These are phyloP conservation scores for Phengaris arion DNA, from an alignment of 2,888 invertebrate genomes.

Conservation along the genomic window DNA sequence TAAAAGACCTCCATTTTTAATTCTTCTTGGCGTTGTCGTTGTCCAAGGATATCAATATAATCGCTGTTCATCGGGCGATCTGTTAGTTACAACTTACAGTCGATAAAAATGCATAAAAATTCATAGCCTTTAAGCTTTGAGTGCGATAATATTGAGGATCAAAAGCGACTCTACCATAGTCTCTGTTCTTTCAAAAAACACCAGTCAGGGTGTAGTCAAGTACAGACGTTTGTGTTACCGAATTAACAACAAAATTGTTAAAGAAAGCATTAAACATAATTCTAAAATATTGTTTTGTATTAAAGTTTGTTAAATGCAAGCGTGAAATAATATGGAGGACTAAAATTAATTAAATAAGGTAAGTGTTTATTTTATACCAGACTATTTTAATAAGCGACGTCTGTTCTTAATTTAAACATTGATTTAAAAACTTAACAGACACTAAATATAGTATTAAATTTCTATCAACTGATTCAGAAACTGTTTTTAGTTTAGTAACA, in stretches of 20 bases:
- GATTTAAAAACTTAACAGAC: conserved; percentile 5
- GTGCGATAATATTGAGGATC: neutral
- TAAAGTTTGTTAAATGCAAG: neutral
- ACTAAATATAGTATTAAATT: neutral
- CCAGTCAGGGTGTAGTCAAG: conserved; percentile 71
- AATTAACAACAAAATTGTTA: conserved; percentile 62
- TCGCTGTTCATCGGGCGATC: no score
- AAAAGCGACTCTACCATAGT: conserved; percentile 49
- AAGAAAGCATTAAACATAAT: conserved; percentile 36
- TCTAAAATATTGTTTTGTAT: neutral
- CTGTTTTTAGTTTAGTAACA: neutral
- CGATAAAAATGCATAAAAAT: no score
- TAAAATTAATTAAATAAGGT: neutral
- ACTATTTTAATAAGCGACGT: neutral
- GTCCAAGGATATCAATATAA: no score
- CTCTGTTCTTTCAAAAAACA: conserved; percentile 57
- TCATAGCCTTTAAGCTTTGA: neutral
- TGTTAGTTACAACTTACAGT: no score
- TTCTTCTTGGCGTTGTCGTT: no score
- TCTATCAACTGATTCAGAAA: neutral
- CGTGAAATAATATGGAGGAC: conserved; percentile 10
- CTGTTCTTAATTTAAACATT: conserved; percentile 17
- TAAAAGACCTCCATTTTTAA: no score
- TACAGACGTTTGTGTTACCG: conserved; percentile 58
- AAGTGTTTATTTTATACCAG: neutral